Base-by-base conservation (phyloP, 2,797 vertebrate genomes). In the Mus caroli region DNA sequence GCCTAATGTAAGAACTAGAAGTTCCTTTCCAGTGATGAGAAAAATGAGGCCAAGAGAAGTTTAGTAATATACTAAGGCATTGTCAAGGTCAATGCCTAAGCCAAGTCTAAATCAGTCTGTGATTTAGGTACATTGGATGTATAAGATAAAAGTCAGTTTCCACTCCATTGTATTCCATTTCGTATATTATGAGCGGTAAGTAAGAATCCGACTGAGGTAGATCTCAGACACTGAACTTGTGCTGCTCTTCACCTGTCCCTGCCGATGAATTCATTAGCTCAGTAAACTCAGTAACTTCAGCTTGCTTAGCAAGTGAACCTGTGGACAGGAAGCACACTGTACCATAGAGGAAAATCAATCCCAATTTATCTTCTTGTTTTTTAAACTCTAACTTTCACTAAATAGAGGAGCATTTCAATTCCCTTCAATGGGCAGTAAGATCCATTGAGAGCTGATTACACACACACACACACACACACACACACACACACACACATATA, bases 201-300 rank as follows among this genome's bases (percentile, higher is more conserved):
- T 78, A 85, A 84, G 28, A 28, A n/a, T 43, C 43, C 67, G 46
- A 15, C 37, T 64, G 31, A 91, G 58, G 54, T 52, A 31, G 88
- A 69, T 43, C 79, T 95, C 50, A 88, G 54, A 37, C 2, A 0
- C 37, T 88, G 88, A 78, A 34, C 43, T 92, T 77, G 2, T 58
- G n/a, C 22, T 46, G 76, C 19, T 43, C 69, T 92, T 92, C 40
- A 76, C 40, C 50, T 84, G n/a, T n/a, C n/a, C 94, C 60, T 95
- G 56, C 56, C 82, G 76, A n/a, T 13, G 69, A 95, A 90, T 92
- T 95, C 90, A 78, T 91, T 86, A 94, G 56, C 20, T 96, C 79
- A 11, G 40, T 83, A 50, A 92, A n/a, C 11, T 85, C 54, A 71
- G 54, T 20, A 62, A 17, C 37, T 88, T 60, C 60, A n/a, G 37